A percentile compares a stretch with the other conserved stretches of the same genome.
phyloP scores from a whole-genome alignment of 2,113 vertebrate species.

The Lichenostomus cassidix region DNA sequence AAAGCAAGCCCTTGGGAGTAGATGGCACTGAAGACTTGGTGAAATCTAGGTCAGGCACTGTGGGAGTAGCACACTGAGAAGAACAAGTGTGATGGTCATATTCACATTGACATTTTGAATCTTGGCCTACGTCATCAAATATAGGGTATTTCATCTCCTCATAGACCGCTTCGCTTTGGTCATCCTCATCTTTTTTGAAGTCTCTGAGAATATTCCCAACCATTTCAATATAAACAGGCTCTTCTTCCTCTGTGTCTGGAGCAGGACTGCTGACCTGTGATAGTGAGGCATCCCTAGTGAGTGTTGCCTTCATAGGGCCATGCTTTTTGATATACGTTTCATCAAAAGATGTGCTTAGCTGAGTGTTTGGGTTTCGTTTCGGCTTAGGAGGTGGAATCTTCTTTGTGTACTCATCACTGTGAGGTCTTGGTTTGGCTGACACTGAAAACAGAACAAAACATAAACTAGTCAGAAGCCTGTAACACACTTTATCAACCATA shows the following conservation, averaged over 20 bases:
- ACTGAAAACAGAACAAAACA: slow-evolving; percentile 51
- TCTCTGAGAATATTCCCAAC: slow-evolving; percentile 91
- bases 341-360: slow-evolving; percentile 95
- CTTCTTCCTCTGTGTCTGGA: slow-evolving; percentile 84
- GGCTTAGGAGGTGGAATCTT: slow-evolving; percentile 97
- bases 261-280: slow-evolving; percentile 82
- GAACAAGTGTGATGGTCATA: slow-evolving; percentile 86
- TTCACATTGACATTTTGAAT: slow-evolving; percentile 75
- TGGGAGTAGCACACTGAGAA: slow-evolving; percentile 91
- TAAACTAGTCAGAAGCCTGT: not conserved
- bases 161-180: slow-evolving; percentile 92
- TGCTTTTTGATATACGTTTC: slow-evolving; percentile 89
- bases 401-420: slow-evolving; percentile 88
- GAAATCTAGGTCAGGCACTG: slow-evolving; percentile 88
- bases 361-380: slow-evolving; percentile 93
- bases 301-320: slow-evolving; percentile 73
- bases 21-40: slow-evolving; percentile 80
- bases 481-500: not conserved
- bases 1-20: slow-evolving; percentile 84
- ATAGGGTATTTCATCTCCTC: slow-evolving; percentile 97
- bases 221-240: slow-evolving; percentile 99
- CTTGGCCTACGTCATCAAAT: slow-evolving; percentile 85
- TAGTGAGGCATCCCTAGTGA: slow-evolving; percentile 78
- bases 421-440: slow-evolving; percentile 80
- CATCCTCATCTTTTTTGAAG: slow-evolving; percentile 85